A percentile compares a stretch with the other conserved stretches of the same genome.
These are phyloP conservation scores for Craniophora ligustri DNA, from an alignment of 2,888 invertebrate species.

Conservation along the genomic window DNA sequence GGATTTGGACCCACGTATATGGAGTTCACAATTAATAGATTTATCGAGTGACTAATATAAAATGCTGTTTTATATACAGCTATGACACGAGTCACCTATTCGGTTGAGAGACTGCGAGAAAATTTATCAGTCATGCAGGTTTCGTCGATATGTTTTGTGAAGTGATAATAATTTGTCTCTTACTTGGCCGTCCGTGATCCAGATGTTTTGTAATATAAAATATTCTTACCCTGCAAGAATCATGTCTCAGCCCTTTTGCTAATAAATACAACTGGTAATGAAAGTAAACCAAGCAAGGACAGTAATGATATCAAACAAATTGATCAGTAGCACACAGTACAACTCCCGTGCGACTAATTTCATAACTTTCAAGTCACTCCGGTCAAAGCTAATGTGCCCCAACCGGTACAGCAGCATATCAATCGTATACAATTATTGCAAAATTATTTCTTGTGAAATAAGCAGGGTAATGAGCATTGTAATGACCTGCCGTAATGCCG, in stretches of 20 bases:
- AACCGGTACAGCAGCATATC: conserved; percentile 63
- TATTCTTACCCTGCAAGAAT: too few species aligned
- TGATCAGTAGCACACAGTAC: conserved; percentile 6
- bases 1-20: too few species aligned
- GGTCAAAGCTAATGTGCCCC: conserved; percentile 60
- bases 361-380: conserved; percentile 64
- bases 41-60: too few species aligned
- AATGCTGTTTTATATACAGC: too few species aligned
- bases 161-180: too few species aligned
- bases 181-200: too few species aligned
- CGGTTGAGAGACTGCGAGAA: too few species aligned
- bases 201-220: too few species aligned
- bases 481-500: conserved; percentile 41
- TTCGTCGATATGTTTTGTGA: too few species aligned
- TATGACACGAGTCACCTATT: too few species aligned
- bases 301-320: conserved; percentile 39
- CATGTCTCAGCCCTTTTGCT: conserved; percentile 13
- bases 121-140: too few species aligned
- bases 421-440: conserved; percentile 66
- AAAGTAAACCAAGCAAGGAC: conserved; percentile 54
- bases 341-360: conserved; percentile 47
- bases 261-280: conserved; percentile 18
- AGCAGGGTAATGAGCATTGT: conserved; percentile 59
- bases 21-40: too few species aligned
- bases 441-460: conserved; percentile 69